These are phyloP conservation scores for Autographa gamma DNA, from an alignment of 2,888 invertebrate species.

Conservation along the genomic window DNA sequence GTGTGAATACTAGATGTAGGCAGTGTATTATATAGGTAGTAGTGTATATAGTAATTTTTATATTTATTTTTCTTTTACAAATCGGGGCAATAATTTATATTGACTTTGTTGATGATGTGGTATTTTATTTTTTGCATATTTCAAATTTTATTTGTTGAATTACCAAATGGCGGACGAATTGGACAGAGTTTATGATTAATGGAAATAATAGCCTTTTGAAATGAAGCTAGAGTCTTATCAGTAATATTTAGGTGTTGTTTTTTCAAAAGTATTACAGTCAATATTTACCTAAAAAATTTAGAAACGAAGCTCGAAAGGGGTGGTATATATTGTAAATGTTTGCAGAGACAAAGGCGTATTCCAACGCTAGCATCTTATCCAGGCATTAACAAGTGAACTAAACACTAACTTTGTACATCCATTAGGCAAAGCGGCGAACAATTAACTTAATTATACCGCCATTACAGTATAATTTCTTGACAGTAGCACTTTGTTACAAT, in stretches of 20 bases:
- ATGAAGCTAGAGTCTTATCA: neutral
- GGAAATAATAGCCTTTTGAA: neutral
- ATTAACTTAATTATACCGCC: slow-evolving; percentile 63
- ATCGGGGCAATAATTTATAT: slow-evolving; percentile 83
- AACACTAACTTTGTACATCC: slow-evolving; percentile 48
- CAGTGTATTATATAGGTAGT: slow-evolving; percentile 85
- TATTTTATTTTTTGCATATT: slow-evolving; percentile 76
- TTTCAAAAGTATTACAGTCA: neutral
- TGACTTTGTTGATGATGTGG: slow-evolving; percentile 76
- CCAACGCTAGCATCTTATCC: neutral
- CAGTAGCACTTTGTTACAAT: slow-evolving; percentile 52
- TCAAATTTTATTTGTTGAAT: slow-evolving; percentile 73
- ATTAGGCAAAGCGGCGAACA: slow-evolving; percentile 61
- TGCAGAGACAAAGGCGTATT: slow-evolving; percentile 3
- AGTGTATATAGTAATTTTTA: slow-evolving; percentile 79
- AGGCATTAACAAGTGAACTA: slow-evolving; percentile 31
- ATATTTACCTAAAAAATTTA: neutral
- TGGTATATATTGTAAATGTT: neutral
- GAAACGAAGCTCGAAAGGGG: neutral
- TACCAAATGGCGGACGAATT: slow-evolving; percentile 42
- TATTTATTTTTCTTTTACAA: slow-evolving; percentile 65
- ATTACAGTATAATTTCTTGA: slow-evolving; percentile 65
- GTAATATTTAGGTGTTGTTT: neutral
- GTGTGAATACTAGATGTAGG: slow-evolving; percentile 84
- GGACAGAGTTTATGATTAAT: neutral